Conservation (phyloP, 2,888 invertebrate genomes). For the Thecophora atra region DNA sequence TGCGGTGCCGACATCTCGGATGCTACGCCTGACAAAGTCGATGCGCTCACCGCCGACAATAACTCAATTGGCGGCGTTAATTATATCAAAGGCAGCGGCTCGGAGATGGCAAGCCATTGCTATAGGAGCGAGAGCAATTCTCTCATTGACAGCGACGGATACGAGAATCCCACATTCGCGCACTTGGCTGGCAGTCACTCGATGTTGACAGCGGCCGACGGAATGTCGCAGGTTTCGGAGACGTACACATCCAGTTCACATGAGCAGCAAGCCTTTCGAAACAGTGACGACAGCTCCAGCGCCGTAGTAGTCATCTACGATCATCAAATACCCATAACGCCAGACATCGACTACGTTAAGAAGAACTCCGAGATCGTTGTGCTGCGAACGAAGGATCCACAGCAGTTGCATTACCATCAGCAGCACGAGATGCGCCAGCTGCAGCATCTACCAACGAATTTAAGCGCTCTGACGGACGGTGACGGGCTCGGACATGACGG, state of each 20-base stretch:
- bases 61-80: conserved; percentile 44
- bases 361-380: conserved; percentile 66
- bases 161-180: conserved; percentile 65
- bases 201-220: conserved; percentile 38
- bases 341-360: conserved; percentile 63
- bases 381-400: conserved; percentile 63
- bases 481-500: conserved; percentile 45
- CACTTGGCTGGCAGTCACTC: conserved; percentile 58
- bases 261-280: conserved; percentile 51
- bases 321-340: conserved; percentile 62
- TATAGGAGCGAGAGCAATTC: conserved; percentile 65
- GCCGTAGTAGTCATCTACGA: conserved; percentile 64
- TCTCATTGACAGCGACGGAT: conserved; percentile 60
- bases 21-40: conserved; percentile 59
- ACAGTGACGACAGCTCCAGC: conserved; percentile 50
- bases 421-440: conserved; percentile 58
- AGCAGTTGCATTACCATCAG: conserved; percentile 48
- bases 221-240: conserved; percentile 49
- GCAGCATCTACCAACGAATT: conserved; percentile 57
- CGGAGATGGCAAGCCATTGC: conserved; percentile 60
- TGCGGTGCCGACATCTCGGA: conserved; percentile 62
- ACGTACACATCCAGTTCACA: conserved; percentile 26
- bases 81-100: conserved; percentile 52
- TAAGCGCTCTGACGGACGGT: conserved; percentile 48
- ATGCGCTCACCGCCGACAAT: conserved; percentile 46